phyloP scores from a whole-genome alignment of 2,113 vertebrate genomes.

The Heloderma charlesbogerti region DNA sequence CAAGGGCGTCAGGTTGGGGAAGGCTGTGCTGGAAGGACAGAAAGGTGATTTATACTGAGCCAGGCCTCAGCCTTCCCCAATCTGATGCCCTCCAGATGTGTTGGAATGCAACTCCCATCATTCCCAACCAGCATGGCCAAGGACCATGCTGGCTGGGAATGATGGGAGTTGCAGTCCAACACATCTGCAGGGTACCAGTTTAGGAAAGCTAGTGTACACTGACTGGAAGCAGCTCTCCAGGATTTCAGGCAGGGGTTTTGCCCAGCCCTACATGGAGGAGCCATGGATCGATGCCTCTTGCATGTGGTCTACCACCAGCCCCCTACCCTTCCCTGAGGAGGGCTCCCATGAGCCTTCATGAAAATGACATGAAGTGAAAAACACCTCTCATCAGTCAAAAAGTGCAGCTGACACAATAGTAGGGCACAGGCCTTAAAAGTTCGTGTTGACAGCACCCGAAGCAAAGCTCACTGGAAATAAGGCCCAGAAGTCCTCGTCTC shows the following conservation, averaged over 20 bases:
- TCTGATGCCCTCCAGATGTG: too few species aligned
- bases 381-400: neutral
- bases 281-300: neutral
- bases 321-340: neutral
- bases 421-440: neutral
- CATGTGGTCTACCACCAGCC: neutral
- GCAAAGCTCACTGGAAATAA: neutral
- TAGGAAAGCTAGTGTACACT: neutral
- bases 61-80: too few species aligned
- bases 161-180: too few species aligned
- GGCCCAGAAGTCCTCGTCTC: neutral
- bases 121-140: too few species aligned
- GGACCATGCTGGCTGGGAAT: too few species aligned
- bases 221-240: neutral
- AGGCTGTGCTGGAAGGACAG: neutral
- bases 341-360: too few species aligned
- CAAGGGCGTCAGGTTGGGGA: neutral
- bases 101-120: too few species aligned
- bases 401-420: too few species aligned
- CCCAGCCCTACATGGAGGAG: neutral
- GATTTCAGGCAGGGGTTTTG: neutral
- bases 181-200: too few species aligned
- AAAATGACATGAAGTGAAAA: neutral
- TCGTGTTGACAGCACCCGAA: too few species aligned
- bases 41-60: neutral